Base-by-base conservation (phyloP, 2,113 vertebrate genomes). In the Pygoscelis antarcticus region DNA sequence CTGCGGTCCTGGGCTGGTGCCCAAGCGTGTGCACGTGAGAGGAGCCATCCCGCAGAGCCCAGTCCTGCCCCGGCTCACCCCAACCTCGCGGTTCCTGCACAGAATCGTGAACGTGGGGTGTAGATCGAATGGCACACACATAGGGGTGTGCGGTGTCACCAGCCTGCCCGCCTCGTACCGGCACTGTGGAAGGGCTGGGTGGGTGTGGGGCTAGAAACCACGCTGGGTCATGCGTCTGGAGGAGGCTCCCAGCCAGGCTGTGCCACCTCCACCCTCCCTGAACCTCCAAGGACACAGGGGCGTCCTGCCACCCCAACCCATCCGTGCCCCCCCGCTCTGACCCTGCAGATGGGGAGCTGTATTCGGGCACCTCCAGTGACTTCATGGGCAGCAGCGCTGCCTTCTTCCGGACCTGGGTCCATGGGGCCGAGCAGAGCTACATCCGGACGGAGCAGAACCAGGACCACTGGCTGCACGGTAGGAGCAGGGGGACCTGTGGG, bases 401-500 rank as follows among this genome's bases (percentile, higher is more conserved):
- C 4, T 98, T 99, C 92, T 99, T 99, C 96, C 98, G 99, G 9
- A 98, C 98, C 4, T 97, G 98, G 23, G 79, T 99, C 2, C 96
- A 97, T 2, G 98, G 98, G 61, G 77, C 93, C 0, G 96, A 97
- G 83, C 97, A 96, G 83, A 98, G 98, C 82, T 99, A 99, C 96
- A 98, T 99, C 90, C 98, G 99, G 22, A 99, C 99, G 0, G 99
- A 99, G 84, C 98, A 98, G 52, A 98, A 98, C 92, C 98, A 99
- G 75, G 98, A 98, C 84, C 98, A 99, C 93, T 99, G 99, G 99
- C 98, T 99, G 0, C 98, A 99, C 0, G 99, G 99, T 99, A 96
- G 30, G 82, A 85, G 29, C 5, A 1, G 34, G 16, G 54, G n/a
- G 5, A 42, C 4, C 16, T 1, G 0, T 11, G 38, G 38, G 42